Conservation (phyloP, 2,888 invertebrate genomes). For the Cacoxenus indagator region DNA sequence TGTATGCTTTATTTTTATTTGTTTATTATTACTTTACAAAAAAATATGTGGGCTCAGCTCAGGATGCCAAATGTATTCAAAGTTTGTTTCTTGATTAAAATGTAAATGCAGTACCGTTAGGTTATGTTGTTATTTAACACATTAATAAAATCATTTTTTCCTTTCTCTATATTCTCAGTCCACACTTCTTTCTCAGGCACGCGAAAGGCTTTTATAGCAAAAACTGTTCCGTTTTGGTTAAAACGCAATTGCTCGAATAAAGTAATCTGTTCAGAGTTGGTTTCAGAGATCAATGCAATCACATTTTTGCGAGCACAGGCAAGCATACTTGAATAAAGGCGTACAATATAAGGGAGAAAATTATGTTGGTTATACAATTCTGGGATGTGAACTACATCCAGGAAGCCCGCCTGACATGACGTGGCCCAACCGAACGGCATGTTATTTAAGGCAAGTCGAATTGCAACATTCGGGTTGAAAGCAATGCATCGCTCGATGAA, state of each 20-base stretch:
- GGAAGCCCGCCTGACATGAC: background rate
- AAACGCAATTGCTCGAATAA: background rate
- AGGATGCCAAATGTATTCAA: too few relatives aligned
- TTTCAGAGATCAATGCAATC: background rate
- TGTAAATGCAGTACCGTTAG: too few relatives aligned
- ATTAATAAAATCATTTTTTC: too few relatives aligned
- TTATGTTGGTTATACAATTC: too few relatives aligned
- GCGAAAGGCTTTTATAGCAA: background rate
- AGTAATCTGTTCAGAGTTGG: background rate
- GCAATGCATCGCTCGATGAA: conserved; percentile 40
- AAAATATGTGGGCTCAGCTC: too few relatives aligned
- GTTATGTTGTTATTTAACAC: too few relatives aligned
- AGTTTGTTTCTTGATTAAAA: too few relatives aligned
- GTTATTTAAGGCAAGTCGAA: conserved; percentile 35
- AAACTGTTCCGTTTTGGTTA: background rate
- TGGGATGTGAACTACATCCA: too few relatives aligned
- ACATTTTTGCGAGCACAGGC: background rate
- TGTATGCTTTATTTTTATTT: too few relatives aligned
- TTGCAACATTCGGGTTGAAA: conserved; percentile 44
- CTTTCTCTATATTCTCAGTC: conserved; percentile 27
- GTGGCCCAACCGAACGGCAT: conserved; percentile 48
- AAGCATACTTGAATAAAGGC: background rate
- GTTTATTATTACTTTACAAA: too few relatives aligned
- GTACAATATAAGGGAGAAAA: background rate
- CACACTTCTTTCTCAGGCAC: background rate